Conservation (phyloP, 2,113 vertebrate genomes). For the Heteronetta atricapilla region DNA sequence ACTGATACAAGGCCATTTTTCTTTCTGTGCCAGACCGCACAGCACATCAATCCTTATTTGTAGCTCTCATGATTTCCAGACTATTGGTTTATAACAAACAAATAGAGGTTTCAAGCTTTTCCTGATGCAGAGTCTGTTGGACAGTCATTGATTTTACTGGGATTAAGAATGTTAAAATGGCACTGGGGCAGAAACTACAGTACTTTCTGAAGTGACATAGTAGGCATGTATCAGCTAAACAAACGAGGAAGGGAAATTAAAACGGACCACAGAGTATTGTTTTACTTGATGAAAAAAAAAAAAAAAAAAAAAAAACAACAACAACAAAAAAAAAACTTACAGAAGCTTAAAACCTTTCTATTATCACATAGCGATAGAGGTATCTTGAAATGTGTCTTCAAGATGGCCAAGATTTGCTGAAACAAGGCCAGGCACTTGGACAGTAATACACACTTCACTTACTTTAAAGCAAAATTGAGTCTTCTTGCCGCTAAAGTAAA, state of each 20-base stretch:
- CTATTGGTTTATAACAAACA: conserved; percentile 55
- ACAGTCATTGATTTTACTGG: conserved; percentile 46
- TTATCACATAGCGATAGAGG: background rate
- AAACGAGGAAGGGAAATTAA: background rate
- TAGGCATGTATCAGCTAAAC: background rate
- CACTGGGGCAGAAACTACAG: conserved; percentile 46
- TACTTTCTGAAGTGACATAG: conserved; percentile 1
- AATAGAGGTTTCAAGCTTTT: conserved; percentile 23
- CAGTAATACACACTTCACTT: background rate
- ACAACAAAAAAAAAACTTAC: background rate
- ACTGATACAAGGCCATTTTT: background rate
- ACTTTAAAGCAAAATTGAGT: background rate
- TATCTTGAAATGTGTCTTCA: background rate
- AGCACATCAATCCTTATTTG: conserved; percentile 62
- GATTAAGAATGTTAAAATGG: conserved; percentile 8
- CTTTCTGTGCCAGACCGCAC: background rate
- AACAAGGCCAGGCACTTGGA: background rate
- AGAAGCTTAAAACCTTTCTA: background rate
- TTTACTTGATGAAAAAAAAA: background rate
- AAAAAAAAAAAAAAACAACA: background rate
- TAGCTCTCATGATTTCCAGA: conserved; percentile 38
- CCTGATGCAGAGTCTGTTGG: background rate
- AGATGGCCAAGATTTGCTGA: background rate
- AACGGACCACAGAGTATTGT: background rate
- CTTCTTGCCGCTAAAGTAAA: background rate